Evolutionary conservation across 2,797 vertebrate genomes (phyloP).

Genomic region (Squalus acanthias): DNA sequence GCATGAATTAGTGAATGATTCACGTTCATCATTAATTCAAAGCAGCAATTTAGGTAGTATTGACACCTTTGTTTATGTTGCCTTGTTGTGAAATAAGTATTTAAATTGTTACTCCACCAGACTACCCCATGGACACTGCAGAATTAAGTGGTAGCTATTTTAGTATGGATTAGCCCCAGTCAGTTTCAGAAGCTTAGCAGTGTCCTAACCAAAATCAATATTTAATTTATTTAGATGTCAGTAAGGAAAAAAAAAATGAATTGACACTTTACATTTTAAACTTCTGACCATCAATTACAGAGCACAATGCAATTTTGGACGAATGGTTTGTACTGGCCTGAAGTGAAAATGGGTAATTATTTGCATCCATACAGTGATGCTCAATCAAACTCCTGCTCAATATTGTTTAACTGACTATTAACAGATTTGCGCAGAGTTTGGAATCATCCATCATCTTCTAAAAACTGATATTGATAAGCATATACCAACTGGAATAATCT

Average conservation of each 20-base stretch:
- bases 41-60: background rate
- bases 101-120: background rate
- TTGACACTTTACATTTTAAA: conserved; percentile 18
- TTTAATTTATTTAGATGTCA: conserved; percentile 35
- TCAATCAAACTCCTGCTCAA: background rate
- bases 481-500: background rate
- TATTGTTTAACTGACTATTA: background rate
- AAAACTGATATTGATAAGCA: background rate
- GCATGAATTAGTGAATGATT: background rate
- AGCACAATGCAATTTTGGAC: background rate
- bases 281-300: conserved; percentile 1
- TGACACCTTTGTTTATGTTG: conserved; percentile 12
- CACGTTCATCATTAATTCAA: background rate
- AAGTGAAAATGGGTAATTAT: conserved; percentile 23
- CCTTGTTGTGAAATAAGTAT: background rate
- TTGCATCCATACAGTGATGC: background rate
- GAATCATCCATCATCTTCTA: background rate
- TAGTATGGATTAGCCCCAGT: background rate
- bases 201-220: conserved; percentile 25
- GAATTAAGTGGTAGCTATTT: background rate
- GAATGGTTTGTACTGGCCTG: background rate
- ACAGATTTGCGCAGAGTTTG: background rate
- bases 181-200: background rate
- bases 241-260: conserved; percentile 22
- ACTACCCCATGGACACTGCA: background rate